A percentile compares a stretch with the other conserved stretches of the same genome.
Conservation (phyloP, 2,113 vertebrate species). For the Irena cyanogastra region DNA sequence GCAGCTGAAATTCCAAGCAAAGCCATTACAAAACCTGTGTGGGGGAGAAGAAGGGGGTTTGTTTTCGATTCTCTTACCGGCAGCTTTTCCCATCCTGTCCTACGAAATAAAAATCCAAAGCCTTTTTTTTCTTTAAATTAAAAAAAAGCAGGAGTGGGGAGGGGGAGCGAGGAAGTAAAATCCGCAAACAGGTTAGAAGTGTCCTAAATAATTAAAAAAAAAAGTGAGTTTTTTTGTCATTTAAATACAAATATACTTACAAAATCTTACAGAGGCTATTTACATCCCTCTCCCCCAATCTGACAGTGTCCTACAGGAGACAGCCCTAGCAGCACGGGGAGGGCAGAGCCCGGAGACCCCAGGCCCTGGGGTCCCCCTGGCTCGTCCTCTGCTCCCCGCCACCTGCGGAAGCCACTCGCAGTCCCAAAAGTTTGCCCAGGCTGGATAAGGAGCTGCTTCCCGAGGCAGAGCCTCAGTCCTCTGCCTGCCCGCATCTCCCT, state of each 20-base stretch:
- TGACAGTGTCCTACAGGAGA: constrained; percentile 3
- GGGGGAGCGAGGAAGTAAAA: neutral
- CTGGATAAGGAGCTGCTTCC: neutral
- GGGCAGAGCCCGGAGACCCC: neutral
- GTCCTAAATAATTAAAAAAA: constrained; percentile 73
- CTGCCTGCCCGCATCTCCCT: neutral
- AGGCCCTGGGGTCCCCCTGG: neutral
- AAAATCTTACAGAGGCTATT: constrained; percentile 91
- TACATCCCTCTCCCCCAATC: constrained; percentile 78
- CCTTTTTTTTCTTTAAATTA: neutral
- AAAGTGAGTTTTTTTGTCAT: constrained; percentile 59
- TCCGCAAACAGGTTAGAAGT: constrained; percentile 13
- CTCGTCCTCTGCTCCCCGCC: neutral
- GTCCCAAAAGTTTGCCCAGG: neutral
- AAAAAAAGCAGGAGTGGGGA: neutral
- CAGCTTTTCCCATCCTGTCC: neutral
- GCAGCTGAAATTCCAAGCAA: neutral
- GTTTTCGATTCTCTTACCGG: neutral
- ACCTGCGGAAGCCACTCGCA: neutral
- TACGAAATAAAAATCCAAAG: neutral
- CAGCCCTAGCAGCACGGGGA: neutral
- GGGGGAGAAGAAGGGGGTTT: neutral
- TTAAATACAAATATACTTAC: constrained; percentile 99
- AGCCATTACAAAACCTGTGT: neutral
- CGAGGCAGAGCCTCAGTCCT: neutral